phyloP scores from a whole-genome alignment of 2,113 vertebrate genomes.

The Typhlomys cinereus region DNA sequence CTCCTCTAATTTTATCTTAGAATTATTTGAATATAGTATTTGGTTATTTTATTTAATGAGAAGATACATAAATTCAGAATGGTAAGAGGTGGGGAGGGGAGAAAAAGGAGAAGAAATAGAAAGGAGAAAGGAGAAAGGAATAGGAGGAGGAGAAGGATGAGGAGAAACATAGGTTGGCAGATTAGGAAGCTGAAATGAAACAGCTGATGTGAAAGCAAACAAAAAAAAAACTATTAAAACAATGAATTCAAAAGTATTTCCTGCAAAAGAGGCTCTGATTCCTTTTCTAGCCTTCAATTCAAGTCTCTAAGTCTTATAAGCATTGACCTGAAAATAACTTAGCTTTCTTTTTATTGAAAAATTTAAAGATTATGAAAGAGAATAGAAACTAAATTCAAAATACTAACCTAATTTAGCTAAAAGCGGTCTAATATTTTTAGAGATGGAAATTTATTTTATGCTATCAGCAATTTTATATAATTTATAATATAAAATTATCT shows the following conservation, averaged over 20 bases:
- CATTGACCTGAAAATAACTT: neutral
- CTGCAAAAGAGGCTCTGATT: neutral
- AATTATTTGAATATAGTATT: no score
- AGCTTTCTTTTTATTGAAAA: neutral
- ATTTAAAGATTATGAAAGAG: neutral
- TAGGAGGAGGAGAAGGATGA: no score
- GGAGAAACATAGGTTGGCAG: no score
- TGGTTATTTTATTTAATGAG: no score
- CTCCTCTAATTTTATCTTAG: neutral
- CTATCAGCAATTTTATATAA: no score
- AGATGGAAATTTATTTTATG: neutral
- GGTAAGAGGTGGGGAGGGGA: no score
- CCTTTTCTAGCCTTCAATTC: neutral
- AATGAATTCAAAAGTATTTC: neutral
- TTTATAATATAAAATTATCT: neutral
- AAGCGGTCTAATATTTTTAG: neutral
- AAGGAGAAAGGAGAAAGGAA: no score
- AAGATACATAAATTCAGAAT: no score
- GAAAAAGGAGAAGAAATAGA: no score
- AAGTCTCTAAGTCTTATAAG: neutral
- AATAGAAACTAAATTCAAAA: no score
- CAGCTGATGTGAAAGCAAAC: neutral
- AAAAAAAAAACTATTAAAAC: neutral
- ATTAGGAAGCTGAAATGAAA: neutral
- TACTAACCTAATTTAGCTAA: neutral